Conservation (phyloP, 2,888 invertebrate genomes). For the Sinodicranocentrus sp. region DNA sequence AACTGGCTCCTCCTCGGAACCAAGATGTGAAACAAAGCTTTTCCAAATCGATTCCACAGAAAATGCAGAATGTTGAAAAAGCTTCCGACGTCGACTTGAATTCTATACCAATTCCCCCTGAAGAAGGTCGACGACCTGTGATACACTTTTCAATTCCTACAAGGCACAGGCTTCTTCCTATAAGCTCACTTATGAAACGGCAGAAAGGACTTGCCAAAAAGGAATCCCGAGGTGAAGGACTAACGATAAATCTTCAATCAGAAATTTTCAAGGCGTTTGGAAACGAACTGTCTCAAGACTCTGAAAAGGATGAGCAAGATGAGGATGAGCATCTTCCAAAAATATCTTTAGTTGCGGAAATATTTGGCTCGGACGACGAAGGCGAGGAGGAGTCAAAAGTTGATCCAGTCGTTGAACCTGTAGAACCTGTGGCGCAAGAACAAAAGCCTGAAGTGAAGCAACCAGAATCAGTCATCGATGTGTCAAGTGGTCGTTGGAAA, state of each 20-base stretch:
- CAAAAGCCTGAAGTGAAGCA: slow-evolving; percentile 34
- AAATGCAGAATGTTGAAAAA: slow-evolving; percentile 16
- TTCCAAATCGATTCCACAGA: too few species aligned
- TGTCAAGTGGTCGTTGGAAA: slow-evolving; percentile 64
- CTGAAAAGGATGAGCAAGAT: slow-evolving; percentile 42
- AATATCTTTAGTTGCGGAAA: slow-evolving; percentile 74
- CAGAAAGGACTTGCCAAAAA: slow-evolving; percentile 75
- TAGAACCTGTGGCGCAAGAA: neutral
- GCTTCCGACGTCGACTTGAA: slow-evolving; percentile 59
- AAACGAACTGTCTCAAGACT: slow-evolving; percentile 77
- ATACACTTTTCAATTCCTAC: slow-evolving; percentile 76
- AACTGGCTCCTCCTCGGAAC: neutral
- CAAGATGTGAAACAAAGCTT: neutral
- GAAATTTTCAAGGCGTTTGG: slow-evolving; percentile 79
- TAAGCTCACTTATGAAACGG: slow-evolving; percentile 74
- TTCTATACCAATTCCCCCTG: slow-evolving; percentile 70
- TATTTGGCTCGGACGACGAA: slow-evolving; percentile 75
- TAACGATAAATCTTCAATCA: slow-evolving; percentile 74
- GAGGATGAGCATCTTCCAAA: slow-evolving; percentile 62
- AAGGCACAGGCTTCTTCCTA: slow-evolving; percentile 73
- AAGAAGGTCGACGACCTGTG: slow-evolving; percentile 72
- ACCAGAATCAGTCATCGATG: slow-evolving; percentile 31
- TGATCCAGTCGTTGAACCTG: neutral
- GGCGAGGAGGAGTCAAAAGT: slow-evolving; percentile 59
- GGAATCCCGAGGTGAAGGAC: slow-evolving; percentile 59